Conservation (phyloP, 2,888 invertebrate species). For the Acholoe squamosa region DNA sequence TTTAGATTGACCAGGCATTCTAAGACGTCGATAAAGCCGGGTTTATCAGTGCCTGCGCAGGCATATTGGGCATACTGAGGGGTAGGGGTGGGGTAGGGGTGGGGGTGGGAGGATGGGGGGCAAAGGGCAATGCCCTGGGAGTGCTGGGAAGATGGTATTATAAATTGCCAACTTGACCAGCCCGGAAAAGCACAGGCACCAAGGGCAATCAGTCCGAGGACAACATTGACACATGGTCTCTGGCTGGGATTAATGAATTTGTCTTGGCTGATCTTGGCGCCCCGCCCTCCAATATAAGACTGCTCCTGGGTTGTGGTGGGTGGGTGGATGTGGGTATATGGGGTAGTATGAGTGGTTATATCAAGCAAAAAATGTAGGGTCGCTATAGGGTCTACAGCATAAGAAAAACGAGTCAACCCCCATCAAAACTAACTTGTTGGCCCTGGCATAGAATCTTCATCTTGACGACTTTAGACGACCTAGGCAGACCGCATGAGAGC, state of each 20-base stretch:
- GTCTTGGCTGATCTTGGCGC: conserved; percentile 60
- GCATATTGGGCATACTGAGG: conserved; percentile 60
- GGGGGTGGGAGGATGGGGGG: background rate
- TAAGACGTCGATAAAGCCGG: conserved; percentile 60
- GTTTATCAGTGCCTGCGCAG: conserved; percentile 58
- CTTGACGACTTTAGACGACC: no score
- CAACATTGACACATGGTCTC: conserved; percentile 59
- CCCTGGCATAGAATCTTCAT: no score
- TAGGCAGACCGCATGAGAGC: no score
- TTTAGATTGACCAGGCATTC: conserved; percentile 57
- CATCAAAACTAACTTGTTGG: no score
- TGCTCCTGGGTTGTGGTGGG: background rate
- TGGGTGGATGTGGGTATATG: background rate
- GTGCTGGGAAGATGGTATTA: conserved; percentile 45
- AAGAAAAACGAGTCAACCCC: no score
- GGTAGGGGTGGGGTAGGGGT: background rate
- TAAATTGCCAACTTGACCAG: conserved; percentile 59
- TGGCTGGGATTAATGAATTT: conserved; percentile 59
- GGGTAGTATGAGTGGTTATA: no score
- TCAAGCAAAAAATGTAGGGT: no score
- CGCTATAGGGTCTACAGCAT: no score
- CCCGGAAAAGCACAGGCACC: conserved; percentile 45
- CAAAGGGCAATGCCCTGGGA: background rate
- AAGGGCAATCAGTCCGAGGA: conserved; percentile 54
- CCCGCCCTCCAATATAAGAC: conserved; percentile 29